Evolutionary conservation across 2,113 vertebrate genomes (phyloP), one percentile per base, ranked within the genome.

Genomic region (Cheirogaleus medius): DNA sequence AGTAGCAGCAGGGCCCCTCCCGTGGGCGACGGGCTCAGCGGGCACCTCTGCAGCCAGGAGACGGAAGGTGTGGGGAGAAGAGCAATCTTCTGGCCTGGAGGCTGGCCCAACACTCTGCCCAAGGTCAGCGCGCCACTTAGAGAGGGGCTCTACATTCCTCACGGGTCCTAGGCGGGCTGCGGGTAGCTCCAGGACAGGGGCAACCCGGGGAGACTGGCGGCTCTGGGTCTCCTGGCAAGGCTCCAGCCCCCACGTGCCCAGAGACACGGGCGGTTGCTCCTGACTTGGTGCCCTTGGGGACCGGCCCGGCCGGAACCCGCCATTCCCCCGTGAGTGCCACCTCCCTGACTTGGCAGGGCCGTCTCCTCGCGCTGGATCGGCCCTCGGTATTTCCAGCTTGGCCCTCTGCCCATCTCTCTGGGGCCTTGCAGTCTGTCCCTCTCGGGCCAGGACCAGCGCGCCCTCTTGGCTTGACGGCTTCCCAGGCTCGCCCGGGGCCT

Each of bases 291-390:
- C 93, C 95, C 93, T 87, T 3, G 92, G 97, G 96, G 97, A 83
- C 96, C 91, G 37, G 81, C 91, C 87, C 14, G 3, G 84, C 97
- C 84, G 37, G 97, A 97, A 98, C 97, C 95, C 42, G 21, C 80
- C 91, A 90, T 96, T 96, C 56, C 90, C 91, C 76, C 6, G 0
- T 94, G 69, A 2, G 96, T 64, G 91, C 96, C 34, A 87, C 95
- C 98, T 98, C 97, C 92, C 98, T 63, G 42, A 97, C 90, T 95
- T 6, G 8, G 96, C 87, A 96, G 91, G 89, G 80, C 49, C 11
- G 37, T 32, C 82, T 94, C 94, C 90, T 8, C 1, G 21, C 94
- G 73, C 95, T 97, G 64, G 92, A 56, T 1, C 97, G 44, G 96
- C 86, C 97, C 81, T 96, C 54, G 94, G 91, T 95, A 76, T 47